Conservation (phyloP, 2,888 invertebrate species). For the Hypolimnas misippus region DNA sequence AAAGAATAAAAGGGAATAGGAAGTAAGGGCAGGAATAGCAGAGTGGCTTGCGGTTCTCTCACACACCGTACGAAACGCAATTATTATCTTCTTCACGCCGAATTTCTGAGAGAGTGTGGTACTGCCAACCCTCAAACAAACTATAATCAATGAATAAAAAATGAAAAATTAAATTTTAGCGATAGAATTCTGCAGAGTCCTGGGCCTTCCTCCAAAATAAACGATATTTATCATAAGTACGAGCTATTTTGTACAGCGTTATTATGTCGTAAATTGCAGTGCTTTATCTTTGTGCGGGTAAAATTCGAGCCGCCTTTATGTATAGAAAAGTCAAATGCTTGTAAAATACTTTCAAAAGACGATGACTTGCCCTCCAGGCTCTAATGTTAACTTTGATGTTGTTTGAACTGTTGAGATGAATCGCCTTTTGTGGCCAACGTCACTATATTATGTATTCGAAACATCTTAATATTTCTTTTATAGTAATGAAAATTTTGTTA, state of each 20-base stretch:
- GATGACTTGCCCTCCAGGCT: conserved; percentile 35
- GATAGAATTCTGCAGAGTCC: too few species aligned
- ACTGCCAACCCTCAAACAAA: too few species aligned
- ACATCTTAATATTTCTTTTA: neutral
- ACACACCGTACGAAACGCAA: too few species aligned
- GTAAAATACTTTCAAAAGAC: conserved; percentile 35
- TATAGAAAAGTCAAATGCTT: conserved; percentile 33
- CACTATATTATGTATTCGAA: neutral
- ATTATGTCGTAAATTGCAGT: conserved; percentile 29
- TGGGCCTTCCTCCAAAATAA: neutral
- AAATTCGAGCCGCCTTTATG: conserved; percentile 22
- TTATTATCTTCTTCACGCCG: too few species aligned
- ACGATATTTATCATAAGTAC: neutral
- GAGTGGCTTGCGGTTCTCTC: too few species aligned
- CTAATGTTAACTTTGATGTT: conserved; percentile 37
- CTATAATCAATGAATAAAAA: too few species aligned
- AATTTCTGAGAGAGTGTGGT: too few species aligned
- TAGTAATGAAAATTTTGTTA: neutral
- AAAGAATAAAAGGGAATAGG: too few species aligned
- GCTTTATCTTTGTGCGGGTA: conserved; percentile 24
- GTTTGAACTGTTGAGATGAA: conserved; percentile 30
- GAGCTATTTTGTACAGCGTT: neutral
- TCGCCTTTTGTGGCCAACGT: conserved; percentile 20
- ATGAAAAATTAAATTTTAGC: too few species aligned
- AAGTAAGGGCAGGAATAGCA: too few species aligned